Percentiles rank a stretch among this genome's conserved stretches.
Conservation (phyloP, 2,113 vertebrate genomes). For the Bos taurus region DNA sequence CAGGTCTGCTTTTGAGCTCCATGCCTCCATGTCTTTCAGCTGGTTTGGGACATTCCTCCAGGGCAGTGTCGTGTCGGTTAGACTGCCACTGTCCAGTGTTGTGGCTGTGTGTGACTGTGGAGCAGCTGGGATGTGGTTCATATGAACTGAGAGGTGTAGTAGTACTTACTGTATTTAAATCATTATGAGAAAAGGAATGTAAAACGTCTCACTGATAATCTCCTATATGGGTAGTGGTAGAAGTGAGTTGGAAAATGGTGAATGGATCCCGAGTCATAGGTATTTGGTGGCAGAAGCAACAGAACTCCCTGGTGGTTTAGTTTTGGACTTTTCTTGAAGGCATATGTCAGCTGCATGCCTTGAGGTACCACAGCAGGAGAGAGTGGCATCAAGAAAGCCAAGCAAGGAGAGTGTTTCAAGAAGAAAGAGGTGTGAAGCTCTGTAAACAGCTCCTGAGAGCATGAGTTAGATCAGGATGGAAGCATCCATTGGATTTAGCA, state of each 20-base stretch:
- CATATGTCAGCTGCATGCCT: neutral
- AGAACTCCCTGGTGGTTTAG: neutral
- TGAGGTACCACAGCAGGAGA: neutral
- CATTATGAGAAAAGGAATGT: neutral
- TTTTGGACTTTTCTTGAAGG: neutral
- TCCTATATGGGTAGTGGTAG: neutral
- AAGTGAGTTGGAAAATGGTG: neutral
- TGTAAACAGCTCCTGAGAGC: neutral
- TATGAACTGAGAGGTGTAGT: neutral
- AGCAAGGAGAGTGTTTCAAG: neutral
- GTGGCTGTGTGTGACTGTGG: neutral
- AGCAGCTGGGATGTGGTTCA: neutral
- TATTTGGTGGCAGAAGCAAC: neutral
- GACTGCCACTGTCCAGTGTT: neutral
- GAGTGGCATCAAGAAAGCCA: neutral
- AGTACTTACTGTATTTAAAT: neutral
- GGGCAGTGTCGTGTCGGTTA: neutral
- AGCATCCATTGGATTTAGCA: neutral
- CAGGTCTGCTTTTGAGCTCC: neutral
- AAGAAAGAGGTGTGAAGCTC: neutral
- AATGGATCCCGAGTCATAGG: neutral
- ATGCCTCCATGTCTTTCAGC: neutral
- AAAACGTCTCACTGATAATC: neutral
- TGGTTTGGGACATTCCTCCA: neutral
- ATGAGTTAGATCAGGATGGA: neutral